Conservation (phyloP, 2,797 vertebrate species). For the Glyptemys insculpta region DNA sequence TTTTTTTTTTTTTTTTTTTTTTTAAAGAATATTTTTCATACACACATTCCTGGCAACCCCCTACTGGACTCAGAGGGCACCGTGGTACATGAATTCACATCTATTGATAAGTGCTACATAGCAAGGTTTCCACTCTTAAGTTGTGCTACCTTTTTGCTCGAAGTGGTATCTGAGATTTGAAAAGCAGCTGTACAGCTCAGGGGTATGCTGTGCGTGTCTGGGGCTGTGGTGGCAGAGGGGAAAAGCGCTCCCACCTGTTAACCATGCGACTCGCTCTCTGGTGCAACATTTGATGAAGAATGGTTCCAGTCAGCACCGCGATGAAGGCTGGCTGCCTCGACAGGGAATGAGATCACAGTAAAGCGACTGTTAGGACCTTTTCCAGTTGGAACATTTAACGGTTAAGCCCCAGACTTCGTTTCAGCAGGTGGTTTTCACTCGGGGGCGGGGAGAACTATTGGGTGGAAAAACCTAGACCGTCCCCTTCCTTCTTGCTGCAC, state of each 20-base stretch:
- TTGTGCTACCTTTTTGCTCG: neutral
- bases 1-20: too few relatives aligned
- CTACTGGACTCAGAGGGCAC: neutral
- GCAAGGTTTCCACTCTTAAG: neutral
- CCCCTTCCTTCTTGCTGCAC: neutral
- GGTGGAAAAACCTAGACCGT: neutral
- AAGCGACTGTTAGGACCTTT: neutral
- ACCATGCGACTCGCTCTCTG: neutral
- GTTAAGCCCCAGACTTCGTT: neutral
- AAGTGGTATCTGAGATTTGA: neutral
- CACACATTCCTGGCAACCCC: neutral
- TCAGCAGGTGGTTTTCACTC: rapidly evolving
- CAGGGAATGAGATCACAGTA: rapidly evolving
- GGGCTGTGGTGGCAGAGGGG: neutral
- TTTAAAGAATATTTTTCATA: neutral
- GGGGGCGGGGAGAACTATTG: rapidly evolving
- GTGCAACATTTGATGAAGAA: neutral
- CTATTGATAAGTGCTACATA: neutral
- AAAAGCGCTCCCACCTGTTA: neutral
- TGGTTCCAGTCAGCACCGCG: too few relatives aligned
- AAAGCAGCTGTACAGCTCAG: neutral
- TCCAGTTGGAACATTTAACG: neutral
- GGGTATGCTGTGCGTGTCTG: neutral
- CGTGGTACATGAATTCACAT: neutral
- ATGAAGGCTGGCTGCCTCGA: rapidly evolving